Evolutionary conservation across 2,888 invertebrate species (phyloP).

Genomic region (Chrysolina haemoptera): DNA sequence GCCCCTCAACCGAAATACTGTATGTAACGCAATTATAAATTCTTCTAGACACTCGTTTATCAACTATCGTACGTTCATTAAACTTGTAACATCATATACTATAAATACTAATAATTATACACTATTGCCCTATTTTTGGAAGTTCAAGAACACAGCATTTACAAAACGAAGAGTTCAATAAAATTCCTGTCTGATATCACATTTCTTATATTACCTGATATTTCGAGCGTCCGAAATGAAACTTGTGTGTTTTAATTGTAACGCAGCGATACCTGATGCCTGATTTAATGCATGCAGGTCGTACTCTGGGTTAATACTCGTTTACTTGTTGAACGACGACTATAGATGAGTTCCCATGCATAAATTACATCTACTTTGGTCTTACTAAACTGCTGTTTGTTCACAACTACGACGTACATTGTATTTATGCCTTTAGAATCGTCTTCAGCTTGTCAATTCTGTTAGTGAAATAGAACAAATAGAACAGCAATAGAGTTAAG

Average conservation of each 20-base stretch:
- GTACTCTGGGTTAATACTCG: slow-evolving; percentile 53
- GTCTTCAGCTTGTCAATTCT: slow-evolving; percentile 37
- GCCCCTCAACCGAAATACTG: no score
- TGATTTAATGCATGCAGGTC: slow-evolving; percentile 53
- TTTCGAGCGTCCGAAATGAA: background rate
- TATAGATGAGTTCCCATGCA: slow-evolving; percentile 57
- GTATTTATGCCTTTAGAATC: slow-evolving; percentile 50
- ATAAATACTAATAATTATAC: no score
- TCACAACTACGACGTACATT: slow-evolving; percentile 50
- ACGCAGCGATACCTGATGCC: slow-evolving; percentile 26
- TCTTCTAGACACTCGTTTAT: no score
- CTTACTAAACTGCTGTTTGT: slow-evolving; percentile 54
- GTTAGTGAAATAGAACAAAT: slow-evolving; percentile 19
- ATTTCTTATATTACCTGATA: no score
- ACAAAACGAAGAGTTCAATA: no score
- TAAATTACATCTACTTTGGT: slow-evolving; percentile 56
- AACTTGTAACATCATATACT: no score
- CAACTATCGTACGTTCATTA: no score
- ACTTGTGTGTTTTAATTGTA: background rate
- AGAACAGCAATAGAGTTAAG: background rate
- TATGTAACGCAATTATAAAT: no score
- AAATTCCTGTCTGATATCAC: no score
- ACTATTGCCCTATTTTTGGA: no score
- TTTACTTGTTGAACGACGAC: slow-evolving; percentile 57
- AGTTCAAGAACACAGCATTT: no score